Percentiles rank a stretch among this genome's conserved stretches.
These are phyloP conservation scores for Neodontobutis hainanensis DNA, from an alignment of 2,113 vertebrate species.

Conservation along the genomic window DNA sequence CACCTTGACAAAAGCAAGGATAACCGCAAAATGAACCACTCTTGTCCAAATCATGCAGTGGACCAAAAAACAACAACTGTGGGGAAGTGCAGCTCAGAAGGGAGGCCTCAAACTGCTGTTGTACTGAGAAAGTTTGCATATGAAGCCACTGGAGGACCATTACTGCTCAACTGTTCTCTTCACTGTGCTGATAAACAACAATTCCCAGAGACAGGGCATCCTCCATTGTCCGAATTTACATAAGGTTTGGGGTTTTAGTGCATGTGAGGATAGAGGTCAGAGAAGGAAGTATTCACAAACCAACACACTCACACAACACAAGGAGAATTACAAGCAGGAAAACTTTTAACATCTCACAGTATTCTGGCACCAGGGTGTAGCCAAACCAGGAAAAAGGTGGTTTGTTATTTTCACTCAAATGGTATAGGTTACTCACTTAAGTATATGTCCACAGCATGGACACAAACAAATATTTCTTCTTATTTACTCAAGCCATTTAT, in stretches of 20 bases:
- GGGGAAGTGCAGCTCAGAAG: constrained; percentile 48
- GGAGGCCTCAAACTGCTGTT: constrained; percentile 54
- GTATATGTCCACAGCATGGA: constrained; percentile 12
- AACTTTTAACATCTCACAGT: not conserved
- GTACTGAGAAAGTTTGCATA: constrained; percentile 59
- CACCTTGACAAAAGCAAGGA: constrained; percentile 67
- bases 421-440: too few relatives aligned
- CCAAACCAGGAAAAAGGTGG: too few relatives aligned
- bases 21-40: constrained; percentile 68
- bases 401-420: too few relatives aligned
- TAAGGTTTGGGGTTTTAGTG: constrained; percentile 56
- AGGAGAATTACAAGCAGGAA: constrained; percentile 23
- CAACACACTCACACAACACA: constrained; percentile 26
- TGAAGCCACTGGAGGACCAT: constrained; percentile 70
- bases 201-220: constrained; percentile 69
- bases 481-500: constrained; percentile 32
- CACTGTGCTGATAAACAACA: constrained; percentile 68
- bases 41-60: constrained; percentile 62
- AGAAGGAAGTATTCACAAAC: constrained; percentile 37
- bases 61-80: constrained; percentile 50
- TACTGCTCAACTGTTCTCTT: constrained; percentile 64
- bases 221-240: constrained; percentile 71
- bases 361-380: not conserved
- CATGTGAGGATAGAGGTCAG: constrained; percentile 65
- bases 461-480: not conserved